Evolutionary conservation across 2,888 invertebrate species (phyloP), one percentile per base, ranked within the genome.

Genomic region (Clepsis dumicolana): DNA sequence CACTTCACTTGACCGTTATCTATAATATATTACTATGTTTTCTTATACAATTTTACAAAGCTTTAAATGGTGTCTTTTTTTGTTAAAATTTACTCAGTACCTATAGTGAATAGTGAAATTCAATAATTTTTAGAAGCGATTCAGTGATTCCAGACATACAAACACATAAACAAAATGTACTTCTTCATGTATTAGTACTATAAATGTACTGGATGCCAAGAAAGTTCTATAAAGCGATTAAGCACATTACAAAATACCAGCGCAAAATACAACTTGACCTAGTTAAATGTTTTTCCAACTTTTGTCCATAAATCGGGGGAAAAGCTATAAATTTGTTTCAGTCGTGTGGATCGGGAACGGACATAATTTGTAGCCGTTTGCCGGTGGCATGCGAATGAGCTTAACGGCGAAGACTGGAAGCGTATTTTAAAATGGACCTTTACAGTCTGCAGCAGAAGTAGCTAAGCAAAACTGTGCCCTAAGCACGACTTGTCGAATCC

Each of bases 251-350:
- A 18, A 16, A 18, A 44, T 16, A 2, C 44, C 35, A 12, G 24
- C 12, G 27, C 16, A 16, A 32, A 54, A 7, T 35, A 35, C 32
- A 62, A 41, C 54, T 35, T 61, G 54, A 56, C 62, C 66, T 50
- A 62, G 18, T 53, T 65, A 1, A 50, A 63, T 50, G 56, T n/a
- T 56, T 38, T 56, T 24, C 27, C 57, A 44, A 57, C 41, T 65
- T 57, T 35, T 32, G 21, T 54, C 48, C 65, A 65, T 48, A 54
- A 64, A 65, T 65, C 64, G 14, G 24, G 27, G 18, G 57, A 60
- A n/a, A 27, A 66, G 41, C 48, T 52, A 67, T 60, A 67, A 70
- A 67, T 70, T 41, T 24, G 35, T 48, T 41, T n/a, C 38, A 41
- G 60, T 60, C 50, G 67, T 24, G 62, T 48, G 67, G 38, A 67